Conservation (phyloP, 2,113 vertebrate genomes). For the Indicator maculatus region DNA sequence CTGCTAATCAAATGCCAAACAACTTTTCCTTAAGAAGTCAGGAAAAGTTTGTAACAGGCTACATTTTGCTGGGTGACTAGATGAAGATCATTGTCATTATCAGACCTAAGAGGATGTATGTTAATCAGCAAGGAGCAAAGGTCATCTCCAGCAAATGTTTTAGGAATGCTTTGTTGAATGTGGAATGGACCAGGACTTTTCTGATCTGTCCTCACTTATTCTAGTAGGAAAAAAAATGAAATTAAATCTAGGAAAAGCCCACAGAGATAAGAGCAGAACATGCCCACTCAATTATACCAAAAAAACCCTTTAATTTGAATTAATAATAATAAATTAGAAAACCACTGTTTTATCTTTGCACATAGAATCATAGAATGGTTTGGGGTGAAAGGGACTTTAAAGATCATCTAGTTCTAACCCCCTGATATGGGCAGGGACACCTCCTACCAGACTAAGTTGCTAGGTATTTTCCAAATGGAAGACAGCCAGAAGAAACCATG, state of each 20-base stretch:
- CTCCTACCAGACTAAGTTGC: too few relatives aligned
- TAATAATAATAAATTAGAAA: rapidly evolving
- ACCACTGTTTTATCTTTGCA: not conserved
- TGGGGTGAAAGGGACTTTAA: too few relatives aligned
- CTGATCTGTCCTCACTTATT: not conserved
- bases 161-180: not conserved
- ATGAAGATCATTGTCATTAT: too few relatives aligned
- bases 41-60: not conserved
- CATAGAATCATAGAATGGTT: too few relatives aligned
- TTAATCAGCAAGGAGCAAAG: not conserved
- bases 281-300: not conserved
- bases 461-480: not conserved
- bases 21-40: not conserved
- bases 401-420: too few relatives aligned
- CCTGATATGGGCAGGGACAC: too few relatives aligned
- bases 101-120: not conserved
- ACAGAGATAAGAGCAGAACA: not conserved
- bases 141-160: not conserved
- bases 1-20: not conserved
- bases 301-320: not conserved
- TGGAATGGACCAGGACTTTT: not conserved
- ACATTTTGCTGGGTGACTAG: not conserved
- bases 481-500: not conserved
- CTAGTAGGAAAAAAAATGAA: not conserved
- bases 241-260: not conserved